These are phyloP conservation scores for Noctilio leporinus DNA, from an alignment of 2,113 vertebrate genomes.

Conservation along the genomic window DNA sequence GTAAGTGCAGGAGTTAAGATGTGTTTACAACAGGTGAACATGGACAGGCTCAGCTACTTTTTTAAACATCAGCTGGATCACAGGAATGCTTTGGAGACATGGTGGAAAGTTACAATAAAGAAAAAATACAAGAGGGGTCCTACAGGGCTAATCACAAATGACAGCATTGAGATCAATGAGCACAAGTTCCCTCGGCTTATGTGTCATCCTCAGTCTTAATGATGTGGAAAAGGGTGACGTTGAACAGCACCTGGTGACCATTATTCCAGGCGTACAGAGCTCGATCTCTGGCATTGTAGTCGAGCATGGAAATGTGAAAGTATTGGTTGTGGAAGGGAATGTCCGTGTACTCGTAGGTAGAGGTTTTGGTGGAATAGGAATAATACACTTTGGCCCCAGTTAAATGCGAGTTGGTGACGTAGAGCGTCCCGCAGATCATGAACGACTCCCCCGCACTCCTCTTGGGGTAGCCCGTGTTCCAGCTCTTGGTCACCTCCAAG, in stretches of 20 bases:
- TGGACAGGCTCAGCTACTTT: constrained; percentile 66
- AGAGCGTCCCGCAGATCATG: constrained; percentile 98
- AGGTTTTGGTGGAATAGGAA: constrained; percentile 96
- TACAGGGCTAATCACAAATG: constrained; percentile 74
- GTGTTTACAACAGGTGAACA: constrained; percentile 59
- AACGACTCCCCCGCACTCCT: constrained; percentile 97
- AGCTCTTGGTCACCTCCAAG: constrained; percentile 92
- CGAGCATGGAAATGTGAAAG: constrained; percentile 99
- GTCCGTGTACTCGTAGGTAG: constrained; percentile 95
- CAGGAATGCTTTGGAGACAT: constrained; percentile 66
- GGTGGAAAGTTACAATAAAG: constrained; percentile 56
- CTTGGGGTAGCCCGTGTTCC: constrained; percentile 97
- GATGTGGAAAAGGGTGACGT: constrained; percentile 97
- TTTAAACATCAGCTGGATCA: constrained; percentile 64
- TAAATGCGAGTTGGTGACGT: constrained; percentile 97
- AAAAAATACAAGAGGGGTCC: constrained; percentile 38
- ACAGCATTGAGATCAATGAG: constrained; percentile 53
- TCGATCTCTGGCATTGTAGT: constrained; percentile 96
- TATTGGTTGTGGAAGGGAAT: constrained; percentile 99
- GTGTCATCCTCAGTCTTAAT: constrained; percentile 97
- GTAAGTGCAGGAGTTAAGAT: constrained; percentile 65
- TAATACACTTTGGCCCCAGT: constrained; percentile 99
- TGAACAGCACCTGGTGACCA: constrained; percentile 98
- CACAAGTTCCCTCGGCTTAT: constrained; percentile 75
- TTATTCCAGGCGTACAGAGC: constrained; percentile 99